A percentile compares a stretch with the other conserved stretches of the same genome.
Conservation (phyloP, 2,113 vertebrate species). For the Gavia stellata region DNA sequence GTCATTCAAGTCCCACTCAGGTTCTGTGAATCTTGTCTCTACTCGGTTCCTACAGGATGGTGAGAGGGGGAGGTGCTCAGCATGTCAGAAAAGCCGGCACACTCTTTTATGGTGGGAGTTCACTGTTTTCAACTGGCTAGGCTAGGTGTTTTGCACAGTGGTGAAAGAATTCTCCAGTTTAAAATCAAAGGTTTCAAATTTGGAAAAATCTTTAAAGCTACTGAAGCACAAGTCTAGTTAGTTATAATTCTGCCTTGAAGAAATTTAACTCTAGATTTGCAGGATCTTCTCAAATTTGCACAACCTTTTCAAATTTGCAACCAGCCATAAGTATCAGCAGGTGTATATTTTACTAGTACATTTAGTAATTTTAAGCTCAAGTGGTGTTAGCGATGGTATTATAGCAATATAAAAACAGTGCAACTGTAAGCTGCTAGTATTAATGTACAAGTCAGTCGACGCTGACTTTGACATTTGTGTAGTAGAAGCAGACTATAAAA, state of each 20-base stretch:
- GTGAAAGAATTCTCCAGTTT: background rate
- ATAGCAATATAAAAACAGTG: background rate
- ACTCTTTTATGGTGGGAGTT: background rate
- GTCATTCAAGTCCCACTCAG: background rate
- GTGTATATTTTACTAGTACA: background rate
- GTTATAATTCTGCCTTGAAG: background rate
- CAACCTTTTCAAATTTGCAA: background rate
- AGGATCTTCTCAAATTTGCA: background rate
- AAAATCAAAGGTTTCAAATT: background rate
- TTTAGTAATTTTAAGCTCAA: background rate
- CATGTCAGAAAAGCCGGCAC: background rate
- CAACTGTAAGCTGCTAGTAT: background rate
- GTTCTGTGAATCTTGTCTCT: background rate
- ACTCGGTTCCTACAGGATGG: background rate
- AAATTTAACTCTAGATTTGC: background rate
- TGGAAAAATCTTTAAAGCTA: background rate
- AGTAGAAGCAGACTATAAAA: background rate
- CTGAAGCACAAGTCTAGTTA: background rate
- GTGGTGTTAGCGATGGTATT: background rate
- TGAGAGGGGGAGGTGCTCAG: background rate
- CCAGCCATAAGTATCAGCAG: background rate
- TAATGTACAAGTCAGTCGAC: background rate
- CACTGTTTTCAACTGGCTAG: background rate
- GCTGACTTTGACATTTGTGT: background rate
- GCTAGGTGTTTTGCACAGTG: background rate